Evolutionary conservation across 2,797 vertebrate species (phyloP), one percentile per base, ranked within the genome.

Genomic region (Poeciliopsis turneri): DNA sequence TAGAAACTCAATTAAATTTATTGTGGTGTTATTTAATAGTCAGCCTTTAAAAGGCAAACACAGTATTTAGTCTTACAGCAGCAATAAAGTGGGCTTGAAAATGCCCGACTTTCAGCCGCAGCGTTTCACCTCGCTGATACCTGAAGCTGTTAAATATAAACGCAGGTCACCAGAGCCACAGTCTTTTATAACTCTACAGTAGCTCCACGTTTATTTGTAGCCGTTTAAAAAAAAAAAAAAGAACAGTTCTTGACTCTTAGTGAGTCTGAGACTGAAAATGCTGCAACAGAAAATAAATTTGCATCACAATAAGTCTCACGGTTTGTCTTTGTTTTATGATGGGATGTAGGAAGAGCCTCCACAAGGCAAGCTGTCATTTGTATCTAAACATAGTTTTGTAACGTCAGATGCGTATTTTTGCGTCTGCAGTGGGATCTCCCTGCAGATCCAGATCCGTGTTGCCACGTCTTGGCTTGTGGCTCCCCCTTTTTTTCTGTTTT

Each of bases 401-500:
- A 18, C 68, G 4, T 13, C 25, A 16, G 41, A 70, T 70, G 68
- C 25, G 16, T 70, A 45, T 45, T 45, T 41, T n/a, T n/a, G 23
- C 23, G 59, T n/a, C 13, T 11, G 33, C 36, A 25, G 57, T 46
- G 10, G 28, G 55, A 46, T 47, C 13, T 41, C 16, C 25, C 15
- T 70, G 2, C 61, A 53, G 9, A 30, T 53, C 16, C 64, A 70
- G 10, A 30, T 55, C 47, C 25, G 43, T 30, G 64, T 73, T 4
- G 11, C 30, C 59, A 61, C n/a, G n/a, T 81, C 74, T 41, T 8
- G 33, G 12, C 57, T 86, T 70, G 12, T 23, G n/a, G 20, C 61
- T 41, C 20, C 64, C 23, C 20, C 49, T 69, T 81, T 75, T 49
- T 41, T 8, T 78, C 33, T 3, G 33, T 79, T 47, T 36, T 45